Conservation (phyloP, 2,888 invertebrate genomes). For the Eupithecia centaureata region DNA sequence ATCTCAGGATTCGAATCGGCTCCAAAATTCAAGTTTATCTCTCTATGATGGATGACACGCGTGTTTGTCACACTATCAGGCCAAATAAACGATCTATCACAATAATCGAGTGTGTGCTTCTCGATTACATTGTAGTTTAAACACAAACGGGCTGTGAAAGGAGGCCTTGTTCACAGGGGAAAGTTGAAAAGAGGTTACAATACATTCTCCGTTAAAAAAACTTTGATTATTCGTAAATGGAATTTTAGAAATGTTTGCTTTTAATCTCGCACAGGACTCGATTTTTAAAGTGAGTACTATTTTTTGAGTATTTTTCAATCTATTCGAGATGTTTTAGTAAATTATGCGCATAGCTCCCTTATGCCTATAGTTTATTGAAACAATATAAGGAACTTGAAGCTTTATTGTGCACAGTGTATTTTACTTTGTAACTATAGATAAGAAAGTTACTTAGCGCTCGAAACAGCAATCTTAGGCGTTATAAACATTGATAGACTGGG, state of each 20-base stretch:
- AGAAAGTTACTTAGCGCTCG: neutral
- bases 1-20: neutral
- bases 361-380: neutral
- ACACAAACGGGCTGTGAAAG: conserved; percentile 7
- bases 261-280: neutral
- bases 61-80: conserved; percentile 22
- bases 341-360: neutral
- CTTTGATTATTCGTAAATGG: neutral
- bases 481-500: neutral
- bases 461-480: neutral
- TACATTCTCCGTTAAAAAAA: neutral
- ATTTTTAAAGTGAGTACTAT: neutral
- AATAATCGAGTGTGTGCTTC: conserved; percentile 22
- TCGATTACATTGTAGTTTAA: conserved; percentile 19
- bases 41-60: conserved; percentile 21
- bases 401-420: neutral
- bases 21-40: conserved; percentile 17
- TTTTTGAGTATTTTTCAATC: neutral
- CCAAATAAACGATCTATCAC: conserved; percentile 34
- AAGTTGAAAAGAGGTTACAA: neutral
- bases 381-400: neutral
- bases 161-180: neutral
- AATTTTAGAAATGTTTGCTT: neutral
- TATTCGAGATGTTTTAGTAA: neutral
- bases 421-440: neutral